Base-by-base conservation (phyloP, 2,888 invertebrate species). In the Torymus texanus region DNA sequence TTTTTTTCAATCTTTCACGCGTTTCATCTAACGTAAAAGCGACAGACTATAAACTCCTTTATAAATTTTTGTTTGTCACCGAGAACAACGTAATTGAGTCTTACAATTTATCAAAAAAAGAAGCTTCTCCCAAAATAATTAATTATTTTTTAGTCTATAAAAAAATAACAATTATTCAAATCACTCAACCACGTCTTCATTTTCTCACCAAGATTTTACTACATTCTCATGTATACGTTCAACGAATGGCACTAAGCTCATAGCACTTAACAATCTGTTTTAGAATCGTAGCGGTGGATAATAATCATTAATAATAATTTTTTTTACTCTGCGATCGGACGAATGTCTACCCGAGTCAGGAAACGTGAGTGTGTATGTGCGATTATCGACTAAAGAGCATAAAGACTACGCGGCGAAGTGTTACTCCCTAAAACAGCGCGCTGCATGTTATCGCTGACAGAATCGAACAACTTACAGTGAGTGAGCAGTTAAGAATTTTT, bases 231-330 rank as follows among this genome's bases (percentile, higher is more conserved):
- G 14, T 76, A 29, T 71, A 58, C 41, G 13, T 53, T 66, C 13
- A 80, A 78, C 70, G 21, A 78, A 80, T 78, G 75, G 75, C 74
- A 78, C 71, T 66, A 66, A 76, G 65, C 61, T 80, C 50, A 74
- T 77, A 77, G 74, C 63, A 77, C 50, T 73, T 77, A 75, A 76
- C 71, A 79, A 71, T 61, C 66, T 75, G 55, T 24, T 66, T 68
- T 59, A 62, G 24, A 78, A 75, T 55, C 14, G 18, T 65, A 59
- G 41, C 41, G 67, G 58, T 66, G 29, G 53, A 61, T 56, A 55
- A 41, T 67, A 4, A 61, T 21, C 3, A 70, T 51, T 74, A 53
- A 12, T 29, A 21, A 59, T 14, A 58, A 51, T 51, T 21, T 55
- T 71, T 70, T 51, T 76, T 70, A 3, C 50, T 55, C 8, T 62